Evolutionary conservation across 2,888 invertebrate genomes (phyloP), one percentile per base, ranked within the genome.

Genomic region (Heteropelma amictum): DNA sequence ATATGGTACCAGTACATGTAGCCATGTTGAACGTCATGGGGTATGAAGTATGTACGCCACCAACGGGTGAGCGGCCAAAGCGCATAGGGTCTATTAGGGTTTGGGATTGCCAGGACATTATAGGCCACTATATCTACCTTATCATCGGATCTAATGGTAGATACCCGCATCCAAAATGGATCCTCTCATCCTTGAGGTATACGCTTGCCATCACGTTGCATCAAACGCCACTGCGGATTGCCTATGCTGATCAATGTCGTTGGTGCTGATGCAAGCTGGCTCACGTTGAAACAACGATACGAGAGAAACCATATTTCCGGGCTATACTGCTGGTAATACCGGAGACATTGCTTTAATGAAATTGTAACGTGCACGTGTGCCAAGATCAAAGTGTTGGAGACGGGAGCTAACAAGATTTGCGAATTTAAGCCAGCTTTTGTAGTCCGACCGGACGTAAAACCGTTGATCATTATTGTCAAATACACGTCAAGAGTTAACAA

Each of bases 61-160:
- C 56, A 60, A 49, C 65, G 58, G 60, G 60, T 71, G 72, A 75
- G 61, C 72, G 51, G 53, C 68, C 69, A 76, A 61, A 72, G 77
- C 69, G 58, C 67, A 74, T 60, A 73, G 76, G 77, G 79, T 81
- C 82, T 84, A 85, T 83, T 84, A 82, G 82, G 80, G 81, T 69
- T 80, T 58, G 77, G 79, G 76, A 82, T 83, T 82, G 80, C 79
- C 77, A 73, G 82, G 76, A 82, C 84, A 84, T 84, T 83, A 84
- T 80, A 79, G 80, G 76, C 77, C 77, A 83, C 80, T 84, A 83
- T 81, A 83, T 84, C 83, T 83, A 76, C 79, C 81, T 83, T 84
- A 85, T 85, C 85, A 79, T 79, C 75, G 76, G 80, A 84, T 84
- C 84, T 84, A 84, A 84, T 83, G 81, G 83, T 79, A 76, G 77